Percentiles rank a stretch among this genome's conserved stretches.
These are phyloP conservation scores for Botia almorhae DNA, from an alignment of 2,797 vertebrate genomes.

Conservation along the genomic window DNA sequence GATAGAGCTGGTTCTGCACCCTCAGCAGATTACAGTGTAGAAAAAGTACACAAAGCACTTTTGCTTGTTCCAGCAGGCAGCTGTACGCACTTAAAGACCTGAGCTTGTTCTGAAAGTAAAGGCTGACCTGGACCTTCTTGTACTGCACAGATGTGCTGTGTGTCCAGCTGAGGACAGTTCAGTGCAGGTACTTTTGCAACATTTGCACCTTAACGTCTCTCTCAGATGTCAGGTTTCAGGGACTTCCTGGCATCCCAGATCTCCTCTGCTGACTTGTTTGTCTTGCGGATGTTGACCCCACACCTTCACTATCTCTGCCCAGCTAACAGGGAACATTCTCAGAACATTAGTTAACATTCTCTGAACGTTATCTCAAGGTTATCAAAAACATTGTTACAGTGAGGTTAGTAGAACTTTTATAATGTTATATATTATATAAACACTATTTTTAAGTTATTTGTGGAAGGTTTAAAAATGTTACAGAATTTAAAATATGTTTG, in stretches of 20 bases:
- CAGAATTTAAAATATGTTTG: too few species aligned
- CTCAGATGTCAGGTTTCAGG: background rate
- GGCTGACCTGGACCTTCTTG: constrained; percentile 10
- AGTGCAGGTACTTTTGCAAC: background rate
- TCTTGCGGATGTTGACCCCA: too few species aligned
- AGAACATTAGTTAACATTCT: too few species aligned
- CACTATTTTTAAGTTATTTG: too few species aligned
- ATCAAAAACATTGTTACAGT: too few species aligned
- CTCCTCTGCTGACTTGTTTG: background rate
- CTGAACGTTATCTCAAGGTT: too few species aligned
- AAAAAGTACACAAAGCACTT: constrained; percentile 23
- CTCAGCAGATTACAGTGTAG: constrained; percentile 23
- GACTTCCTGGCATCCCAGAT: background rate
- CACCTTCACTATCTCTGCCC: background rate
- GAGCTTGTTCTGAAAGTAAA: constrained; percentile 7
- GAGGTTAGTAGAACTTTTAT: too few species aligned
- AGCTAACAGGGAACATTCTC: too few species aligned
- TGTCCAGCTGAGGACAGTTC: background rate
- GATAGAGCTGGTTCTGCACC: background rate
- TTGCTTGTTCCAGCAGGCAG: constrained; percentile 1
- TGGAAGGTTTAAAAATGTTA: too few species aligned
- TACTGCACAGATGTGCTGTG: constrained; percentile 7
- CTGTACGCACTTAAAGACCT: background rate
- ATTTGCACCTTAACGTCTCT: background rate
- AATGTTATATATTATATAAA: too few species aligned